These are phyloP conservation scores for Lepus europaeus DNA, from an alignment of 2,113 vertebrate genomes.

Conservation along the genomic window DNA sequence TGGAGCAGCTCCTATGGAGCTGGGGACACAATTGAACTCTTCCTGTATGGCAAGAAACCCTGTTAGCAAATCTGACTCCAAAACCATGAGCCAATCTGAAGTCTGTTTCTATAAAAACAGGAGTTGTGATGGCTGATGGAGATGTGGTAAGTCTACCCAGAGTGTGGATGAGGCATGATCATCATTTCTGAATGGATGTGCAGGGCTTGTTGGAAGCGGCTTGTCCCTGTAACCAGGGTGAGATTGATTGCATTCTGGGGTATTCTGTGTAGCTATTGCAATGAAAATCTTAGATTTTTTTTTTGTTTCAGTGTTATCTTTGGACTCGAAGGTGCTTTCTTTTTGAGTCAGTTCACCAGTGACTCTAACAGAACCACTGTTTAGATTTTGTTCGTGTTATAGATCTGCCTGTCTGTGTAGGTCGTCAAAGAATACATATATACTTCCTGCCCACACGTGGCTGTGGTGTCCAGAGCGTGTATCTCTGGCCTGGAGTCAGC, in stretches of 20 bases:
- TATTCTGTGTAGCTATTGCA: neutral
- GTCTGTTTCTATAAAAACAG: neutral
- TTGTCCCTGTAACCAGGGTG: neutral
- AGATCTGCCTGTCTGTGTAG: neutral
- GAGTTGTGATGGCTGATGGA: neutral
- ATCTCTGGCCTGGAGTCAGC: slow-evolving; percentile 43
- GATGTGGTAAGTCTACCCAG: neutral
- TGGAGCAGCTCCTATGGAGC: no score
- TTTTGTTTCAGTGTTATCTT: slow-evolving; percentile 36
- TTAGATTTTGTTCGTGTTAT: neutral
- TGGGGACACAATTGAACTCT: no score
- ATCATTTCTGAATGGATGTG: neutral
- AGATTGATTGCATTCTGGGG: neutral
- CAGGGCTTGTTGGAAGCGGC: neutral
- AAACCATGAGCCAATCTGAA: neutral
- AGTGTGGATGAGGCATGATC: neutral
- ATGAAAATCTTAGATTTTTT: neutral
- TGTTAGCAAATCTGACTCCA: neutral
- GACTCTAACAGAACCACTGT: neutral
- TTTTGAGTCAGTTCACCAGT: neutral
- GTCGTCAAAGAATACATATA: neutral
- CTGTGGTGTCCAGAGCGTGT: neutral
- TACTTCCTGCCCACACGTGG: slow-evolving; percentile 23
- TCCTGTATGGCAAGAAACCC: no score
- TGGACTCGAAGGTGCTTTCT: neutral